Evolutionary conservation across 2,888 invertebrate genomes (phyloP).

Genomic region (Sinodicranocentrus sp.): DNA sequence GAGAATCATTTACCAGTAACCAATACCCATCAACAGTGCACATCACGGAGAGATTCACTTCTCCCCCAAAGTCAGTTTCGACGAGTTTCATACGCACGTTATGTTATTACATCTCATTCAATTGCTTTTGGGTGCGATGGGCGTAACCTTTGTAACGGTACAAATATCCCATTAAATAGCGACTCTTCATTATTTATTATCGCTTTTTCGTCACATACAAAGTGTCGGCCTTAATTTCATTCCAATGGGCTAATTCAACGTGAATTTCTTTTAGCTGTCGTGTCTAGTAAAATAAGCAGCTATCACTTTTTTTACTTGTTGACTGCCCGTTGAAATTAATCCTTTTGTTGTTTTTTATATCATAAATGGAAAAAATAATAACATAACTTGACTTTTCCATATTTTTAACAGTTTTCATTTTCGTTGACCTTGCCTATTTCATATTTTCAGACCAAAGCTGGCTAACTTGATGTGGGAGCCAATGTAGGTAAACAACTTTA

Average conservation of each 20-base stretch:
- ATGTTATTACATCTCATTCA: background rate
- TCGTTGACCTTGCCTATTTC: slow-evolving; percentile 1
- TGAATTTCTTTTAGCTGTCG: background rate
- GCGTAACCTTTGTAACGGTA: slow-evolving; percentile 47
- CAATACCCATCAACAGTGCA: slow-evolving; percentile 26
- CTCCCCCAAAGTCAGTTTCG: no score
- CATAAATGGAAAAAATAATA: background rate
- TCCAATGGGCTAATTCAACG: no score
- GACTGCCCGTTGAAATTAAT: background rate
- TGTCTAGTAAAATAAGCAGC: background rate
- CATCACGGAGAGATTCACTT: no score
- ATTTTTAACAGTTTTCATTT: slow-evolving; percentile 8
- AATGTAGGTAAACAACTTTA: background rate
- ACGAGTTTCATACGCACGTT: no score
- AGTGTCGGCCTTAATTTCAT: background rate
- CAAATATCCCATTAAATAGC: slow-evolving; percentile 19
- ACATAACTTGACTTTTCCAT: background rate
- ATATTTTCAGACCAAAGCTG: no score
- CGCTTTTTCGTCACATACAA: slow-evolving; percentile 36
- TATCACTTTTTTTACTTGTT: slow-evolving; percentile 2
- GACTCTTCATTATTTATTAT: slow-evolving; percentile 33
- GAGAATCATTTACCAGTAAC: slow-evolving; percentile 35
- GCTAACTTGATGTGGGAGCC: no score
- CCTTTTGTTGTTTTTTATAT: background rate
- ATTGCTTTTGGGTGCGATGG: slow-evolving; percentile 27